A percentile compares a stretch with the other conserved stretches of the same genome.
Evolutionary conservation across 2,113 vertebrate genomes (phyloP).

Genomic region (Ptychochromis oligacanthus): DNA sequence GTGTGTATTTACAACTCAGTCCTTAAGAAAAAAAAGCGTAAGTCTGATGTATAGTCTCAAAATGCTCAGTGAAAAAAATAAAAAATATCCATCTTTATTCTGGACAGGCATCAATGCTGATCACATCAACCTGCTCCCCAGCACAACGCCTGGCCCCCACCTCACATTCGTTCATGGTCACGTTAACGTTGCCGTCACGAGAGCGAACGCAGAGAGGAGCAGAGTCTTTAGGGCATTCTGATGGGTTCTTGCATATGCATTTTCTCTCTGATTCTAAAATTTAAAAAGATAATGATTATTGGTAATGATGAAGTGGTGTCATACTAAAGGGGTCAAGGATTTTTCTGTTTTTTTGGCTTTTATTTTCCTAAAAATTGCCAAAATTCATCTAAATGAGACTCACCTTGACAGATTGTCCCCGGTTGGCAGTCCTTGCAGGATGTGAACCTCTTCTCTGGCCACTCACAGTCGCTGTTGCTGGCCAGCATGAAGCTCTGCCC

Average conservation of each 20-base stretch:
- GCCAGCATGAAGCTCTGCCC: constrained; percentile 79
- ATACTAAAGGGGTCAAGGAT: neutral
- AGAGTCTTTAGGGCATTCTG: constrained; percentile 72
- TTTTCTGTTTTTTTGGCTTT: neutral
- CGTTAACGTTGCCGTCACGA: neutral
- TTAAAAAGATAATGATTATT: neutral
- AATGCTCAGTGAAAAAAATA: neutral
- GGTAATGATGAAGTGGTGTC: neutral
- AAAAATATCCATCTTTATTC: neutral
- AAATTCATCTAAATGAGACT: neutral
- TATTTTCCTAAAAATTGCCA: accelerated
- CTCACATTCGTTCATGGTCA: constrained; percentile 85
- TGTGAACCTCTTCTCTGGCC: constrained; percentile 40
- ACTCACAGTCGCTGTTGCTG: constrained; percentile 74
- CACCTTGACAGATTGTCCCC: constrained; percentile 86
- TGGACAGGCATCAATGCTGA: constrained; percentile 79
- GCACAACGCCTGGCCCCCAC: constrained; percentile 80
- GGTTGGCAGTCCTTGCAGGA: constrained; percentile 80
- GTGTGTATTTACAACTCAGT: neutral
- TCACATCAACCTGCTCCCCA: constrained; percentile 77
- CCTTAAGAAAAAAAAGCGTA: too few relatives aligned
- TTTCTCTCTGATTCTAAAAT: constrained; percentile 35
- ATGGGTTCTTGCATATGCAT: constrained; percentile 81
- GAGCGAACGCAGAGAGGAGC: constrained; percentile 80
- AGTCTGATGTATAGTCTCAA: neutral